Percentiles rank a stretch among this genome's conserved stretches.
phyloP scores from a whole-genome alignment of 2,888 invertebrate species.

The Encarsia formosa region DNA sequence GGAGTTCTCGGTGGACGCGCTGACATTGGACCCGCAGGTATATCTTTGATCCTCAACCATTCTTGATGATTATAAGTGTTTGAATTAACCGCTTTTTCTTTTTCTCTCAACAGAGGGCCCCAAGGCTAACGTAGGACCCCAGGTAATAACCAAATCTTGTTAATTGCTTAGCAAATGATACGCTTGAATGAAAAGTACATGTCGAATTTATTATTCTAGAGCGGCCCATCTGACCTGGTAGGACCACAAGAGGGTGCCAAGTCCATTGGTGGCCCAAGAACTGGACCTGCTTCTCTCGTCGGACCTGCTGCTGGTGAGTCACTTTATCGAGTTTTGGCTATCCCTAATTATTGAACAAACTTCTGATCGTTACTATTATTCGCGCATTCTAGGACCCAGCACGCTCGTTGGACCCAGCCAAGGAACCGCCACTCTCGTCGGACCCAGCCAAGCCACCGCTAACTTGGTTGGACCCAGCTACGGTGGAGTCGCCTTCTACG shows the following conservation, averaged over 20 bases:
- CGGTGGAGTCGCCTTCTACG: constrained; percentile 48
- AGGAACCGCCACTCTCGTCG: constrained; percentile 49
- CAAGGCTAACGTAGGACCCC: constrained; percentile 51
- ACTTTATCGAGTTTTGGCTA: too few relatives aligned
- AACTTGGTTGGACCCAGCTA: constrained; percentile 50
- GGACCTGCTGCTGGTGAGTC: constrained; percentile 49
- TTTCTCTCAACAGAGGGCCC: too few relatives aligned
- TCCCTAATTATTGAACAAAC: too few relatives aligned
- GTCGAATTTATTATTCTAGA: too few relatives aligned
- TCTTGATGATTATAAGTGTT: too few relatives aligned
- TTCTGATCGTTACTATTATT: too few relatives aligned
- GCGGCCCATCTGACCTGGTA: constrained; percentile 48
- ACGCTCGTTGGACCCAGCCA: constrained; percentile 48
- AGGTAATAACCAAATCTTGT: too few relatives aligned
- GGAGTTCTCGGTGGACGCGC: constrained; percentile 49
- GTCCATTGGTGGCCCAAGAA: constrained; percentile 49
- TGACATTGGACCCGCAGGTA: constrained; percentile 50
- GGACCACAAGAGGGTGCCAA: constrained; percentile 51
- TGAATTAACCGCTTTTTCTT: too few relatives aligned
- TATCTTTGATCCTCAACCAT: too few relatives aligned
- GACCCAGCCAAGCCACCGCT: constrained; percentile 49
- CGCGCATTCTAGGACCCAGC: too few relatives aligned
- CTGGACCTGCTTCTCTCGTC: constrained; percentile 47
- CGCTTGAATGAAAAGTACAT: too few relatives aligned
- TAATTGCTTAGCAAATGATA: too few relatives aligned